Evolutionary conservation across 1,140 invertebrate species (phyloP), one percentile per base, ranked within the genome.

Genomic region (Heliconius hermathena): DNA sequence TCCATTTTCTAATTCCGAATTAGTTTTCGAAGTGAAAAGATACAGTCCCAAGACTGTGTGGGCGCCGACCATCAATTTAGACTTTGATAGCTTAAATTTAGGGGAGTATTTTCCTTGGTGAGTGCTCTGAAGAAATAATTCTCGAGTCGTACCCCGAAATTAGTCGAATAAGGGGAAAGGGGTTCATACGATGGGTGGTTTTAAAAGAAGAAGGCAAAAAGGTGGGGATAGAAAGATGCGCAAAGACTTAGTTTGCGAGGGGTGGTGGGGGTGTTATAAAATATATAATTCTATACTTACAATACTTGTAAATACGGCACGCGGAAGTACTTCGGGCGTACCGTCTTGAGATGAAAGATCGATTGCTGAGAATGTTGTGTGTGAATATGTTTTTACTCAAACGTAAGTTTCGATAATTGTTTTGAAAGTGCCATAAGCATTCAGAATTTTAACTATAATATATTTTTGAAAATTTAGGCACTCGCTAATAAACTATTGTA

Each of bases 201-300:
- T 94, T 93, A 93, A 94, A 94, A 93, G 91, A 92, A 92, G 90
- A 89, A 93, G 91, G 90, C 89, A 92, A 93, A 93, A 93, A 93
- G 90, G 93, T 91, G 93, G 92, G 93, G 91, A 93, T 93, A 93
- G 93, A 94, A 94, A 94, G 93, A 94, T 94, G 93, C 93, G 93
- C 93, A 93, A 94, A 94, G 93, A 94, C 93, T 94, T 94, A 94
- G 93, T 94, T 93, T 88, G 89, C 90, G 89, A 84, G 91, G 91
- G 89, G 88, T 83, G 85, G 79, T 85, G 87, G 88, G 87, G 91
- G 92, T 86, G 92, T 93, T 94, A 94, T 94, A 94, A 94, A 94
- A 94, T 94, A 94, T 94, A 94, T 94, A 94, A 94, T 94, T 94
- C 93, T 94, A 94, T 94, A 94, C 93, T 94, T 94, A 94, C 93